These are phyloP conservation scores for Mactra quadrangularis DNA, from an alignment of 1,140 invertebrate species.

Conservation along the genomic window DNA sequence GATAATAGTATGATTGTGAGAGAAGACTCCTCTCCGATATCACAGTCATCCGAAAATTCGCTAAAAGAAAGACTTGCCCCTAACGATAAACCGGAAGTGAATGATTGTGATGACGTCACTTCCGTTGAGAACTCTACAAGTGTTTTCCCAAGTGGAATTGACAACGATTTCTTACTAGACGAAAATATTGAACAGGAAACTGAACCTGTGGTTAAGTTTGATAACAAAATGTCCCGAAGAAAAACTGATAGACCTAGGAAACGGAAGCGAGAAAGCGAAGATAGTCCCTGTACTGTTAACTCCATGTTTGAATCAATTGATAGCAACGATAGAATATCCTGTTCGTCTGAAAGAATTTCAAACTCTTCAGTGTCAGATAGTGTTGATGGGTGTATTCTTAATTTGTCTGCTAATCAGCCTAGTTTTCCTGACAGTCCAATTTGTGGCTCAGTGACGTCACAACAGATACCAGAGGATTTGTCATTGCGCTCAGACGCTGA, in stretches of 20 bases:
- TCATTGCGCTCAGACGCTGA: constrained; percentile 19
- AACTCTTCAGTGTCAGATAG: constrained; percentile 10
- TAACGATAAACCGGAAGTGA: constrained; percentile 9
- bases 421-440: constrained; percentile 34
- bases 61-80: not conserved
- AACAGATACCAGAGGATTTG: constrained; percentile 51
- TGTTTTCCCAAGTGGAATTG: constrained; percentile 66
- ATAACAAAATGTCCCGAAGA: constrained; percentile 78
- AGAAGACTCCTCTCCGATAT: constrained; percentile 2
- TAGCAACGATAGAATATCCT: constrained; percentile 4
- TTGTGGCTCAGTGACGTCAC: constrained; percentile 21
- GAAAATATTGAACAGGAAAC: constrained; percentile 48
- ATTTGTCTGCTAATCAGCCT: constrained; percentile 30
- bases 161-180: constrained; percentile 79
- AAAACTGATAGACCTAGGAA: constrained; percentile 81
- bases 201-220: constrained; percentile 59
- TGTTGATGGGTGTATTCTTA: constrained; percentile 25
- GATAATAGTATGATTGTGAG: not conserved
- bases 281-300: constrained; percentile 8
- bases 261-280: constrained; percentile 70
- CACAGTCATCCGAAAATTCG: constrained; percentile 16
- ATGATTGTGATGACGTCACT: not conserved
- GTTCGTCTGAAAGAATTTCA: constrained; percentile 40
- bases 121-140: constrained; percentile 1
- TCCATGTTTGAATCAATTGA: constrained; percentile 30